Percentiles rank a stretch among this genome's conserved stretches.
phyloP scores from a whole-genome alignment of 2,888 invertebrate species.

The Drosophila anomalipes region DNA sequence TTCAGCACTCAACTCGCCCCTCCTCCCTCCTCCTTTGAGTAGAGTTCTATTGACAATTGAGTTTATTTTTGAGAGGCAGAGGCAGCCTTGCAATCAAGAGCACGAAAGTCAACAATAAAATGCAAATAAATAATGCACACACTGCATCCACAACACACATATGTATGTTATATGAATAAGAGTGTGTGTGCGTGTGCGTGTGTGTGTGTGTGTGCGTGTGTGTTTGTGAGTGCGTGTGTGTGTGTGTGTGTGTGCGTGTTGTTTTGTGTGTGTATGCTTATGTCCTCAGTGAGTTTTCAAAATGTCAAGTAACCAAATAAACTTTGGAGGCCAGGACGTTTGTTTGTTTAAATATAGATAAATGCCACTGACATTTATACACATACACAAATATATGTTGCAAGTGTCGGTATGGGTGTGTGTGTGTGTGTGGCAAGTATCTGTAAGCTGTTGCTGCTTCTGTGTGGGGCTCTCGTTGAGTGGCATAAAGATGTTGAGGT shows the following conservation, averaged over 20 bases:
- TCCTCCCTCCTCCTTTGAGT: background rate
- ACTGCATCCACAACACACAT: conserved; percentile 20
- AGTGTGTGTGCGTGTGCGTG: background rate
- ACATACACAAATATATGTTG: conserved; percentile 33
- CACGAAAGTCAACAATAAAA: conserved; percentile 72
- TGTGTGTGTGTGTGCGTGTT: conserved; percentile 3
- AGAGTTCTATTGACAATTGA: conserved; percentile 43
- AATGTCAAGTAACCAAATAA: conserved; percentile 77
- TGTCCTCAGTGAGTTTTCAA: conserved; percentile 61
- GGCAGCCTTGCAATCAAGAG: conserved; percentile 62
- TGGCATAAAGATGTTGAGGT: conserved; percentile 64
- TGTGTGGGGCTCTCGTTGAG: conserved; percentile 8
- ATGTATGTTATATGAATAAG: background rate
- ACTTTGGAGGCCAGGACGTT: conserved; percentile 60
- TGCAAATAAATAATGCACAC: conserved; percentile 67
- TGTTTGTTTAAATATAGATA: conserved; percentile 78
- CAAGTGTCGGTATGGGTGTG: conserved; percentile 18
- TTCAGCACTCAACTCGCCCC: background rate
- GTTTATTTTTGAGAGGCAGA: conserved; percentile 35
- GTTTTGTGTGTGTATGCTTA: conserved; percentile 9
- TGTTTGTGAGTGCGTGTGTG: background rate
- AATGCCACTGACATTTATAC: conserved; percentile 70
- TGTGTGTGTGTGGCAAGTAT: conserved; percentile 10
- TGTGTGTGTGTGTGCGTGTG: conserved; percentile 1
- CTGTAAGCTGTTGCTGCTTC: conserved; percentile 9